Evolutionary conservation across 2,888 invertebrate genomes (phyloP), one percentile per base, ranked within the genome.

Genomic region (Altica lythri): DNA sequence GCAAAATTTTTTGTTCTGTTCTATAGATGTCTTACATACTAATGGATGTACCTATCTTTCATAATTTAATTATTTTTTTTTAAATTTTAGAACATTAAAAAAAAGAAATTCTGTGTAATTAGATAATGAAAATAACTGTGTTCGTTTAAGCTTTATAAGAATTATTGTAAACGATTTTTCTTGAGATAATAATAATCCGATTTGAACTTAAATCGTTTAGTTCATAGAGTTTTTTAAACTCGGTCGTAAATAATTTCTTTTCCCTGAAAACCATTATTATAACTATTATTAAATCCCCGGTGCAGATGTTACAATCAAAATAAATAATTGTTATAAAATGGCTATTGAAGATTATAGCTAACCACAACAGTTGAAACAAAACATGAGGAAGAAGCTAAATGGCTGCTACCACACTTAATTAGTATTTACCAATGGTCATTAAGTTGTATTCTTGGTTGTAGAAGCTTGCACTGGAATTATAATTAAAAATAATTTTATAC

Each of bases 281-380:
- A 38, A 38, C 38, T 38, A 38, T 38, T n/a, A 38, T 38, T 38
- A 38, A 18, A n/a, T n/a, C n/a, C 18, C 27, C 29, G 30, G 37
- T 27, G 47, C 48, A 48, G 48, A 38, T 48, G 38, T 38, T 48
- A 29, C 38, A 48, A 48, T 48, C 48, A 48, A 48, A 48, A 48
- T 48, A 48, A 48, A 48, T 48, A 48, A 48, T 48, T 48, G 38
- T 48, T 48, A 48, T 48, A 38, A 48, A 48, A 48, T 48, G 48
- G 48, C 30, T 48, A 37, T 38, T 14, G 38, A 29, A 48, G 38
- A 48, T 48, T 48, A 38, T 38, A n/a, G 37, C 27, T 27, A 10
- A 37, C 47, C n/a, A 17, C 35, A 27, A 47, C 38, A 48, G 37
- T 48, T 38, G 48, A 38, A 48, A 48, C 48, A 48, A 48, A 38